Percentiles rank a stretch among this genome's conserved stretches.
Evolutionary conservation across 2,797 vertebrate genomes (phyloP).

Genomic region (Catostomus latipinnis): DNA sequence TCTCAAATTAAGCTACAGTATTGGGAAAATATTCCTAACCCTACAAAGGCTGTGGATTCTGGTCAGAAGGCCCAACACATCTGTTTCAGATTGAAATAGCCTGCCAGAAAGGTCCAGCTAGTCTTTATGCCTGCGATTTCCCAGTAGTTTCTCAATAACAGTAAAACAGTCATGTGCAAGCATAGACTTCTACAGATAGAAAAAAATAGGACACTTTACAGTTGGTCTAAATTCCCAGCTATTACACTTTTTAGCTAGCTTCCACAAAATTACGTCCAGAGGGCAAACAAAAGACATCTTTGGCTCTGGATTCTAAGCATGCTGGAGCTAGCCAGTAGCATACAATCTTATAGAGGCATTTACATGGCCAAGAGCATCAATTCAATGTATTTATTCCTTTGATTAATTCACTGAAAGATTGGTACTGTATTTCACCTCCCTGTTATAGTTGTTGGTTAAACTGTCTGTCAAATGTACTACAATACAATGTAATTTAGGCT

Average conservation of each 20-base stretch:
- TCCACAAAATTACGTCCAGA: constrained; percentile 66
- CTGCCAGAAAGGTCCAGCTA: constrained; percentile 56
- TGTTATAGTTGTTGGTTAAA: not conserved
- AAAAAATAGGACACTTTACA: constrained; percentile 58
- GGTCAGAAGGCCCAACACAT: constrained; percentile 69
- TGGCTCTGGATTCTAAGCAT: constrained; percentile 65
- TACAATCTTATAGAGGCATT: constrained; percentile 41
- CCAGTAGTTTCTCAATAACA: constrained; percentile 57
- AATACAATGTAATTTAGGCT: not conserved
- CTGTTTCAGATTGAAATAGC: constrained; percentile 70
- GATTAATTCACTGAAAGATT: constrained; percentile 38
- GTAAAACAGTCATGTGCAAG: constrained; percentile 55
- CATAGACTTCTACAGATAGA: constrained; percentile 61
- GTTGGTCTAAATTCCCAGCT: constrained; percentile 63
- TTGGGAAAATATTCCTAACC: constrained; percentile 15
- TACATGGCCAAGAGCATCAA: constrained; percentile 45
- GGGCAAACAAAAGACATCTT: constrained; percentile 63
- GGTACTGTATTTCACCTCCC: not conserved
- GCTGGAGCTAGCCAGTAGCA: constrained; percentile 64
- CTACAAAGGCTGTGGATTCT: constrained; percentile 52
- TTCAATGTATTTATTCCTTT: constrained; percentile 37
- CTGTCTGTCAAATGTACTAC: not conserved
- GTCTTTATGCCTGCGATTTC: constrained; percentile 55
- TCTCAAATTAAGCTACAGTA: not conserved
- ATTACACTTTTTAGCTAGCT: constrained; percentile 68